Evolutionary conservation across 2,797 vertebrate species (phyloP), one percentile per base, ranked within the genome.

Genomic region (Neostethus bicornis): DNA sequence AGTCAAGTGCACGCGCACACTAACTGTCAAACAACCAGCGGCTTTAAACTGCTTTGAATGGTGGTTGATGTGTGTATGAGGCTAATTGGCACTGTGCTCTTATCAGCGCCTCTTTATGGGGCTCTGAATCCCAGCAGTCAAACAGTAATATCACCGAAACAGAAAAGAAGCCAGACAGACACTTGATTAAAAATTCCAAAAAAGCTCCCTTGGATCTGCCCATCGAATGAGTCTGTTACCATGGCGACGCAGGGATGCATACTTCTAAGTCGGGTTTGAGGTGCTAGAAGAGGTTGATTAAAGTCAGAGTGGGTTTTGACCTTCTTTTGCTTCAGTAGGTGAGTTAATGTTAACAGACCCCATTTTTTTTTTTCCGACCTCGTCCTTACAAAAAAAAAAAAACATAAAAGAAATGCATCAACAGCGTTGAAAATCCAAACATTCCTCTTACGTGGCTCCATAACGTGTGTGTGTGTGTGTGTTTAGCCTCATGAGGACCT

Each of bases 181-280:
- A 75, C 72, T 80, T 82, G 75, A 88, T 90, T 85, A 82, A 58
- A 83, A 79, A 81, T 85, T 83, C 71, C 66, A 73, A 85, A 73
- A 85, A 71, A 59, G 70, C 76, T 73, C 77, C 75, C 79, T 84
- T 68, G 66, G 73, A 86, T 77, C 56, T 80, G 80, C 65, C 85
- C 85, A 66, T 88, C 87, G 84, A 77, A 68, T 38, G 29, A 3
- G 64, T 78, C 72, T 75, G 83, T 85, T 84, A 54, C 79, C 66
- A 57, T 51, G 75, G 81, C 58, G 58, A 87, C 72, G 7, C 0
- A n/a, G 26, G 51, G 79, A 87, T 81, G 77, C 59, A 0, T 26
- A 35, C 49, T 61, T 56, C n/a, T 20, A 20, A n/a, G 29, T 32
- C 52, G 41, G 67, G 61, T 75, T 72, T 24, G 0, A n/a, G 50